Evolutionary conservation across 2,797 vertebrate genomes (phyloP).

Genomic region (Etheostoma nigrum): DNA sequence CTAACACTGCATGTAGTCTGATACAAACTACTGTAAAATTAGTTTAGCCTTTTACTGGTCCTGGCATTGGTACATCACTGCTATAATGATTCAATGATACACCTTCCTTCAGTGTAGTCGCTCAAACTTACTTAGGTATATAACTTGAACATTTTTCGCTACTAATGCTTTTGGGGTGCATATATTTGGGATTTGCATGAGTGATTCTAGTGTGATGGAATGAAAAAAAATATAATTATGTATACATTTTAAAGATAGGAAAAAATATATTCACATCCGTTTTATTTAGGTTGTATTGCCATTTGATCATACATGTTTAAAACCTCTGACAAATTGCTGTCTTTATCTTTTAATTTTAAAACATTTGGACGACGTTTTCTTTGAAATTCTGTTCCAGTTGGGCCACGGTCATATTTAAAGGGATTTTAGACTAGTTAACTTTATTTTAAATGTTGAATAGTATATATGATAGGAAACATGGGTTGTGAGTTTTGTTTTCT

Average conservation of each 20-base stretch:
- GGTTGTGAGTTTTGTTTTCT: background rate
- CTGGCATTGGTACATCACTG: conserved; percentile 57
- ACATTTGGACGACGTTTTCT: background rate
- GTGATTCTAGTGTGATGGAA: conserved; percentile 59
- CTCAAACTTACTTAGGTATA: conserved; percentile 30
- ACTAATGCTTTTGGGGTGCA: conserved; percentile 43
- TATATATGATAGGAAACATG: background rate
- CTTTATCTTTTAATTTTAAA: background rate
- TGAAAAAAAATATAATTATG: conserved; percentile 60
- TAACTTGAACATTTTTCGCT: conserved; percentile 41
- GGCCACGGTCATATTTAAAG: background rate
- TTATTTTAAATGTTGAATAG: background rate
- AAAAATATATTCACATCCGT: conserved; percentile 5
- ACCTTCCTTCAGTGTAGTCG: conserved; percentile 42
- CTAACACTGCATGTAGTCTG: conserved; percentile 59
- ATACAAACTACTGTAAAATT: conserved; percentile 41
- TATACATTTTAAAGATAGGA: conserved; percentile 24
- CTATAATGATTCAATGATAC: conserved; percentile 25
- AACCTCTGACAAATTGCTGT: background rate
- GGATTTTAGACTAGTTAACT: conserved; percentile 2
- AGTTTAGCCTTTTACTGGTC: conserved; percentile 68
- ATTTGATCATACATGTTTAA: conserved; percentile 2
- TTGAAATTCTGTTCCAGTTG: background rate
- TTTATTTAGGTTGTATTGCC: conserved; percentile 24
- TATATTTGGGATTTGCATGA: conserved; percentile 33